Base-by-base conservation (phyloP, 1,140 invertebrate species). In the Cherax destructor region DNA sequence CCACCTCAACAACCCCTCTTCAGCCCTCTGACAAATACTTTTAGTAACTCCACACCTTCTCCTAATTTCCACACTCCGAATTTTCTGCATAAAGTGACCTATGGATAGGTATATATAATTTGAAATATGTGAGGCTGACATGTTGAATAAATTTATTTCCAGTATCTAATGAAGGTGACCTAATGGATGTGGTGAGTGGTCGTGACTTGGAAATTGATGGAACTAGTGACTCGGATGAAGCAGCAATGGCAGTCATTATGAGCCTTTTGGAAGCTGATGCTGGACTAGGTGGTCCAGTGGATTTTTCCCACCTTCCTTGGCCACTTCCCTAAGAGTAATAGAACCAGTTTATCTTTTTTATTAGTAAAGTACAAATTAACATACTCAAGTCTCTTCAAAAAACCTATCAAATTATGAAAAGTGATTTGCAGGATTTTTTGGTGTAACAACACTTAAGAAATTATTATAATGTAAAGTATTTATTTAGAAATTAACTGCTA, bases 191-290 rank as follows among this genome's bases (percentile, higher is more conserved):
- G 49, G 92, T 92, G 30, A 88, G 92, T 41, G 84, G 92, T 11
- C 77, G 87, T 1, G 83, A 86, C 61, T 30, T 92, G 61, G 92
- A 92, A 76, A 90, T 77, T 6, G 92, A 92, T n/a, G 92, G 91
- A 11, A 92, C 92, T n/a, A 93, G 92, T 41, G 92, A 93, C 91
- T 93, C 92, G 93, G 97, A 98, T 93, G 97, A 98, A 93, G 97
- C 97, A 30, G 97, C 97, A 3, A 98, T 98, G 97, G 97, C 98
- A 9, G 97, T 98, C 52, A 98, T 99, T 91, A 98, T 99, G 97
- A 98, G 97, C 94, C 95, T 98, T 21, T 95, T 98, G 59, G 97
- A 98, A 95, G 97, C 97, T 4, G 97, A 97, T 94, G 96, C 96
- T 16, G 96, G 96, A 2, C 95, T 97, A 30, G 96, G 96, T 13